Evolutionary conservation across 1,140 invertebrate genomes (phyloP).

Genomic region (Onthophagus taurus): DNA sequence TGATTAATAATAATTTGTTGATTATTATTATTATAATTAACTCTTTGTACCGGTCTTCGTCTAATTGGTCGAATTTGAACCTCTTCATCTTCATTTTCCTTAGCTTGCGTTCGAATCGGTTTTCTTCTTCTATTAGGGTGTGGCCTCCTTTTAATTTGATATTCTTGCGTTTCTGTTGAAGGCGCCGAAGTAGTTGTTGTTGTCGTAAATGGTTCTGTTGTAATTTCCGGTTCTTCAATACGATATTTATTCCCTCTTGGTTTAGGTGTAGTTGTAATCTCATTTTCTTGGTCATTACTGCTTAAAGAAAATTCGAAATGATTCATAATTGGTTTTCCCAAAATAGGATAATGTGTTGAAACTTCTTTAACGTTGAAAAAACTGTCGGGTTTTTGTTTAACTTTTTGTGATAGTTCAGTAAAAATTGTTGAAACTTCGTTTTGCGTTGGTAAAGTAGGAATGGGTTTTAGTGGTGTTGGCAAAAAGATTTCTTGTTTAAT

Average conservation of each 20-base stretch:
- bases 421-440: constrained; percentile 34
- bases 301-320: too few species aligned
- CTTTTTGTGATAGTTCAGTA: constrained; percentile 22
- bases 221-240: constrained; percentile 15
- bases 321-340: constrained; percentile 28
- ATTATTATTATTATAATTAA: too few species aligned
- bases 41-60: too few species aligned
- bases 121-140: constrained; percentile 13
- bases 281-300: background rate
- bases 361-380: constrained; percentile 36
- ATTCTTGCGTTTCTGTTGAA: constrained; percentile 19
- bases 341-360: constrained; percentile 36
- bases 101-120: too few species aligned
- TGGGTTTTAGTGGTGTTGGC: constrained; percentile 34
- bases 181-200: constrained; percentile 21
- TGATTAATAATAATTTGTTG: background rate
- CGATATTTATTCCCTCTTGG: constrained; percentile 12
- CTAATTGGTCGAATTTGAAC: constrained; percentile 12
- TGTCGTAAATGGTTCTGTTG: constrained; percentile 5
- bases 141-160: constrained; percentile 26
- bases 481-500: constrained; percentile 23
- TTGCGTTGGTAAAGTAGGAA: constrained; percentile 32
- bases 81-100: constrained; percentile 11
- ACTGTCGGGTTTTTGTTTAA: constrained; percentile 22
- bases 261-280: constrained; percentile 19